Conservation (phyloP, 2,888 invertebrate species). For the Chloroclysta siterata region DNA sequence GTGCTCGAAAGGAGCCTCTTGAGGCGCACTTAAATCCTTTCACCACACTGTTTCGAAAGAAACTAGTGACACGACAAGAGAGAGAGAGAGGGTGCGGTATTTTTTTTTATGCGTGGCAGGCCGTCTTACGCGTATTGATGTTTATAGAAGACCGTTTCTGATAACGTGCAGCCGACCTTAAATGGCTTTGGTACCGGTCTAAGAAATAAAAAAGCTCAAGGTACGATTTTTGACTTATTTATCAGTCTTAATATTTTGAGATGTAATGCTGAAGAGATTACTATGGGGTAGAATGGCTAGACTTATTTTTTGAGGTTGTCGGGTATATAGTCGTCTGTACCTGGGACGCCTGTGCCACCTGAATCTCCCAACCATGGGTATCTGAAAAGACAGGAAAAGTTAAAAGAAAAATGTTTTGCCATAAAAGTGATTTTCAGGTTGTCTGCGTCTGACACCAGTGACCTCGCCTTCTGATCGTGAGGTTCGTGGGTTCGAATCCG, state of each 20-base stretch:
- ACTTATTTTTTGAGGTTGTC: slow-evolving; percentile 82
- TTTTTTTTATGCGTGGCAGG: too few species aligned
- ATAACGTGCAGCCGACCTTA: not conserved
- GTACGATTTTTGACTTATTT: slow-evolving; percentile 9
- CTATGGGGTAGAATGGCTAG: slow-evolving; percentile 39
- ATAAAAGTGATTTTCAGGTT: too few species aligned
- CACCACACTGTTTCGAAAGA: too few species aligned
- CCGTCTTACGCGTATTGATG: too few species aligned
- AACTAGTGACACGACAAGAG: too few species aligned
- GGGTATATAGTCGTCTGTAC: slow-evolving; percentile 92
- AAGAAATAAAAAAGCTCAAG: not conserved
- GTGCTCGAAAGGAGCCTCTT: too few species aligned
- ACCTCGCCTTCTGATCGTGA: too few species aligned
- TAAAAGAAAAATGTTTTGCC: too few species aligned
- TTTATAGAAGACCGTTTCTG: not conserved
- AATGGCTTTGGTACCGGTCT: not conserved
- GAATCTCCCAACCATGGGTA: slow-evolving; percentile 96
- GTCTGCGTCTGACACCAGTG: too few species aligned
- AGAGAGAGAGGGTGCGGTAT: too few species aligned
- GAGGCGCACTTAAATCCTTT: too few species aligned
- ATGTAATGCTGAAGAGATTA: slow-evolving; percentile 48
- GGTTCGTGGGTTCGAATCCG: too few species aligned
- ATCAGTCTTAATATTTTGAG: slow-evolving; percentile 24
- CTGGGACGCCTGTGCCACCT: slow-evolving; percentile 91
- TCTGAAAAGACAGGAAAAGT: slow-evolving; percentile 57